These are phyloP conservation scores for Melanophora roralis DNA, from an alignment of 2,888 invertebrate species.

Conservation along the genomic window DNA sequence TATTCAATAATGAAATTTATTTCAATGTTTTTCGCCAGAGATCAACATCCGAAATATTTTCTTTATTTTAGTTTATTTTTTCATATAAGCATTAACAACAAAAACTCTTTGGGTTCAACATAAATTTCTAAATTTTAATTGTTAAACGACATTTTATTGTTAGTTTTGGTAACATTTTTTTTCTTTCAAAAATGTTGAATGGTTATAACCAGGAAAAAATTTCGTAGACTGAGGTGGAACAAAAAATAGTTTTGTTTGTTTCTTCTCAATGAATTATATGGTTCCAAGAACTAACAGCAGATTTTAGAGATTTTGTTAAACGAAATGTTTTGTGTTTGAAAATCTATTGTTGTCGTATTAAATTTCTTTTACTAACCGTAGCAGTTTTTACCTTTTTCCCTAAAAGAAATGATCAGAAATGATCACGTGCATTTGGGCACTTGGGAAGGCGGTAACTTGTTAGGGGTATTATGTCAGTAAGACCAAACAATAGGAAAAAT, in stretches of 20 bases:
- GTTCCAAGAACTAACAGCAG: constrained; percentile 39
- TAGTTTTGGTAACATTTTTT: constrained; percentile 36
- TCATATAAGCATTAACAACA: constrained; percentile 1
- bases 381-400: constrained; percentile 30
- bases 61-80: not conserved
- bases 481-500: constrained; percentile 9
- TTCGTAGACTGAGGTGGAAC: constrained; percentile 28
- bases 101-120: constrained; percentile 21
- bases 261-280: constrained; percentile 48
- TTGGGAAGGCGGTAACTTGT: constrained; percentile 59
- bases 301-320: constrained; percentile 37
- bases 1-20: too few relatives aligned
- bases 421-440: constrained; percentile 40
- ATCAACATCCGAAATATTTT: not conserved
- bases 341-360: constrained; percentile 40
- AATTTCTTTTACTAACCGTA: constrained; percentile 46
- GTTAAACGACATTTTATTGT: constrained; percentile 53
- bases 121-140: constrained; percentile 44
- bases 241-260: too few relatives aligned
- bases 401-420: not conserved
- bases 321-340: constrained; percentile 17
- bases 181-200: constrained; percentile 3
- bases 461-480: constrained; percentile 58
- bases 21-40: not conserved
- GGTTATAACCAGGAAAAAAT: not conserved